phyloP scores from a whole-genome alignment of 2,113 vertebrate genomes.

The Psilopsiagon aurifrons region DNA sequence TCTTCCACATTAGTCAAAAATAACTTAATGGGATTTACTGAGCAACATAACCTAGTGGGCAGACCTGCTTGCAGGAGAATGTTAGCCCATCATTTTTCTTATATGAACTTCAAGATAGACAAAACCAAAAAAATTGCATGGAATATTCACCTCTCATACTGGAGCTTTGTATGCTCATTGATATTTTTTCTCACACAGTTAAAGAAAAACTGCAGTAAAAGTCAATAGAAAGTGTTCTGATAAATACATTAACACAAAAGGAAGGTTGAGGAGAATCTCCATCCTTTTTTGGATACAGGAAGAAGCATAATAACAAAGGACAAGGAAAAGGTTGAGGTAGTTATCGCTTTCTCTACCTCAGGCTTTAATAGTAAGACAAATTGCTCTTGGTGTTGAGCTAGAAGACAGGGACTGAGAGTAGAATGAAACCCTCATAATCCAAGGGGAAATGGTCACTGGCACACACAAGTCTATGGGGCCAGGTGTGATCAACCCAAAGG shows the following conservation, averaged over 20 bases:
- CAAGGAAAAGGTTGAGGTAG: neutral
- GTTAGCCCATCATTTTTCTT: neutral
- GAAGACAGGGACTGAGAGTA: neutral
- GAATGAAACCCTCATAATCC: neutral
- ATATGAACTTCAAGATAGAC: rapidly evolving
- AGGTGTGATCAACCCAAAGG: neutral
- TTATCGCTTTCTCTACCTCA: neutral
- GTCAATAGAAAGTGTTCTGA: neutral
- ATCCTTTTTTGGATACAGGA: rapidly evolving
- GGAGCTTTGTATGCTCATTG: neutral
- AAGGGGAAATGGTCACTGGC: neutral
- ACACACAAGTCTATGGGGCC: too few relatives aligned
- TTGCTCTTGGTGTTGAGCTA: neutral
- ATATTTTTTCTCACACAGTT: neutral
- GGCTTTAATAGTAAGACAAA: neutral
- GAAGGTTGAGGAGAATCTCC: neutral
- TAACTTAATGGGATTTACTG: neutral
- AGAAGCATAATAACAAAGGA: neutral
- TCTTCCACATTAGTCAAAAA: neutral
- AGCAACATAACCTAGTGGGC: neutral
- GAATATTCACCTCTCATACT: neutral
- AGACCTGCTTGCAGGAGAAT: neutral
- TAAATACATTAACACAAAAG: neutral
- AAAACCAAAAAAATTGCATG: neutral
- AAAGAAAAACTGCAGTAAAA: neutral